phyloP scores from a whole-genome alignment of 2,113 vertebrate species.

The Cathartes aura region DNA sequence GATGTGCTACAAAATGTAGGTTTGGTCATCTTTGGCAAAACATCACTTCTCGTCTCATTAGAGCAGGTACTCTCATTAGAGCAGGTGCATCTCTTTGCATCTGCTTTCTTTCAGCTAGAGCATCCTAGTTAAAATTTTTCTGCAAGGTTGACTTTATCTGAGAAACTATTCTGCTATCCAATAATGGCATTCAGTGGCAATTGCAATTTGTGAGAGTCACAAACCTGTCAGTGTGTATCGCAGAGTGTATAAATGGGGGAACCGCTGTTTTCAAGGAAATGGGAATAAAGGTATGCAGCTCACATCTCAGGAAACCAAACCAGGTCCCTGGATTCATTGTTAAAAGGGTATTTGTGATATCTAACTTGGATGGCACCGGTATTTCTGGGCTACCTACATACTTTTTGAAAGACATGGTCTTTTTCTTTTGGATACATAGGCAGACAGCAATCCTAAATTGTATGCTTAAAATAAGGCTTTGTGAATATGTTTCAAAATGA shows the following conservation, averaged over 20 bases:
- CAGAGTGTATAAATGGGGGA: not conserved
- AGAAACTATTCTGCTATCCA: not conserved
- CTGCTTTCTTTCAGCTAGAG: not conserved
- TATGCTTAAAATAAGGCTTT: not conserved
- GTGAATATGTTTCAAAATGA: not conserved
- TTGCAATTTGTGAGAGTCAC: not conserved
- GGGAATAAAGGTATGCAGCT: not conserved
- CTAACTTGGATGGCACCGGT: rapidly evolving
- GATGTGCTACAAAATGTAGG: not conserved
- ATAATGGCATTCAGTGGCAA: rapidly evolving
- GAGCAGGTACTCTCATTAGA: not conserved
- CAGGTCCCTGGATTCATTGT: not conserved
- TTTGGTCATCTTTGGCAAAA: not conserved
- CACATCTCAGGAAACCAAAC: not conserved
- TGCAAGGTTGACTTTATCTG: not conserved
- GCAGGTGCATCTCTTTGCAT: not conserved
- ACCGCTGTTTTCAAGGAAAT: not conserved
- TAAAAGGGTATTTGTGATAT: not conserved
- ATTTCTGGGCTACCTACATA: not conserved
- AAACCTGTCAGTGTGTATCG: not conserved
- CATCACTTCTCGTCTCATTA: not conserved
- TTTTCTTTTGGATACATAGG: not conserved
- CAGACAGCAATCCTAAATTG: not conserved
- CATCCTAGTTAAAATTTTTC: not conserved
- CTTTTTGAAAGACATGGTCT: not conserved